These are phyloP conservation scores for Vicugna pacos DNA, from an alignment of 2,113 vertebrate genomes.

Conservation along the genomic window DNA sequence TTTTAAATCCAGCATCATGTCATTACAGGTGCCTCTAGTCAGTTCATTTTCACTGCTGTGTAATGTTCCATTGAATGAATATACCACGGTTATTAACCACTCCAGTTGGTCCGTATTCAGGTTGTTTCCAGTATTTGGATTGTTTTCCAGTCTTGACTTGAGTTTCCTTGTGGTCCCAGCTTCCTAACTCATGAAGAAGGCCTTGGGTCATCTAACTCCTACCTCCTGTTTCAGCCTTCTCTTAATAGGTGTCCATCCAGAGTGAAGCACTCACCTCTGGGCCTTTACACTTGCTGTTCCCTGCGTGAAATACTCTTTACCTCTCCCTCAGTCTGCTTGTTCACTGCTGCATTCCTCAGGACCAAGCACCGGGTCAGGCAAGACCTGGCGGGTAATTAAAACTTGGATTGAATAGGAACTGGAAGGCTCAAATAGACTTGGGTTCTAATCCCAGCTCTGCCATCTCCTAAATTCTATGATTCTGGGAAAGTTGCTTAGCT, in stretches of 20 bases:
- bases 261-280: not conserved
- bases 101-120: not conserved
- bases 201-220: not conserved
- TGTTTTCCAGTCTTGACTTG: constrained; percentile 10
- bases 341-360: not conserved
- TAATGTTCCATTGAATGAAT: not conserved
- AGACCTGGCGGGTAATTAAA: not conserved
- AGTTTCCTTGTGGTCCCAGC: not conserved
- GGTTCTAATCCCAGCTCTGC: not conserved
- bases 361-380: not conserved
- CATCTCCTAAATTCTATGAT: not conserved
- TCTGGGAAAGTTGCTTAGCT: not conserved
- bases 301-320: not conserved
- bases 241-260: not conserved
- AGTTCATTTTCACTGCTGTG: not conserved
- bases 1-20: not conserved
- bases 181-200: not conserved
- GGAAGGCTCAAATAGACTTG: not conserved
- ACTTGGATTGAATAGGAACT: not conserved
- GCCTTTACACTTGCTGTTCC: not conserved
- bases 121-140: not conserved
- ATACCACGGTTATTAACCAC: not conserved
- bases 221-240: not conserved
- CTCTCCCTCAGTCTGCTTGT: not conserved
- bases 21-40: not conserved